Evolutionary conservation across 30 jellyfish, hydroid and myxozoan species (phyloP).

Genomic region (Turritopsis rubra): DNA sequence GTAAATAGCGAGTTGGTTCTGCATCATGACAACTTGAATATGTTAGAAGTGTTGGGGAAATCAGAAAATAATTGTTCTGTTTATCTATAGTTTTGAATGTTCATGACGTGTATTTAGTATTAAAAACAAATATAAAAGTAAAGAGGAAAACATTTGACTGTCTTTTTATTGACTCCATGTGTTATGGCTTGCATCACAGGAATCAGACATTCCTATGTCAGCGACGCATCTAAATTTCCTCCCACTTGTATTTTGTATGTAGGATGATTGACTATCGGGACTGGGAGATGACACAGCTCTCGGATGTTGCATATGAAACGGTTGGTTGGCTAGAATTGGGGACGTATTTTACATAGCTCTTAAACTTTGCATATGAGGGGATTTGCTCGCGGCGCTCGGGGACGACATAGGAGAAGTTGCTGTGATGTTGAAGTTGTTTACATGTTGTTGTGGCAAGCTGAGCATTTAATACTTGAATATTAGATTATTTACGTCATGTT

Average conservation of each 20-base stretch:
- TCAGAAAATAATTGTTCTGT: background rate
- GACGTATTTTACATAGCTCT: background rate
- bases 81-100: background rate
- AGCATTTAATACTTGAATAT: background rate
- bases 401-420: background rate
- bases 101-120: background rate
- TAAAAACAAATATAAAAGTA: background rate
- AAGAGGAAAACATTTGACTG: background rate
- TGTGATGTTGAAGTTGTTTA: background rate
- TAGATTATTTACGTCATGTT: background rate
- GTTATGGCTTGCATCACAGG: background rate
- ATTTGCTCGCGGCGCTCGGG: background rate
- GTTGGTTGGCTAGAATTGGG: background rate
- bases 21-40: too few species aligned
- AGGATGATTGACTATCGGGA: background rate
- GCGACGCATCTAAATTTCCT: background rate
- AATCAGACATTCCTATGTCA: background rate
- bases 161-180: background rate
- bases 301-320: background rate
- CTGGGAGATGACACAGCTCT: background rate
- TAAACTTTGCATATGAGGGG: too few species aligned
- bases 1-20: background rate
- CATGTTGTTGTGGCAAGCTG: background rate
- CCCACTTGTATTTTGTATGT: background rate
- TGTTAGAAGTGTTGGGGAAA: too few species aligned